Conservation (phyloP, 2,113 vertebrate genomes). For the Nerophis ophidion region DNA sequence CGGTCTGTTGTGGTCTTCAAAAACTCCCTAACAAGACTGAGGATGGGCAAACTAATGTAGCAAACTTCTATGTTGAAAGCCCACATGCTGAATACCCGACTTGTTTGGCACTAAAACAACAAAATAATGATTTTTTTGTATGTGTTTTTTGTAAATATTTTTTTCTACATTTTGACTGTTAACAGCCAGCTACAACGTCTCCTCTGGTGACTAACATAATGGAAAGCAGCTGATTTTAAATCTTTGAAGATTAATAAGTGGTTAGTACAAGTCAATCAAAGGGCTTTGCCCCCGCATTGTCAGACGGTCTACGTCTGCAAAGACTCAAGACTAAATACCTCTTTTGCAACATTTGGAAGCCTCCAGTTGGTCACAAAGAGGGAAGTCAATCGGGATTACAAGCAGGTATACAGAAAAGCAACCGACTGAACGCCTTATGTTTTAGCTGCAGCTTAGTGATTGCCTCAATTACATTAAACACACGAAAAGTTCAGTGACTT, state of each 20-base stretch:
- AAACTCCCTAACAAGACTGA: background rate
- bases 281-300: constrained; percentile 52
- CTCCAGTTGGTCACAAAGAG: constrained; percentile 34
- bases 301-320: constrained; percentile 65
- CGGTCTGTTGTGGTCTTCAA: background rate
- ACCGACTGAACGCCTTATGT: constrained; percentile 38
- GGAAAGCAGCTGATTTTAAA: constrained; percentile 67
- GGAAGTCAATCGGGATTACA: constrained; percentile 48
- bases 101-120: constrained; percentile 43
- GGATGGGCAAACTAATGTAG: background rate
- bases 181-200: constrained; percentile 31
- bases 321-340: constrained; percentile 53
- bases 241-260: constrained; percentile 72
- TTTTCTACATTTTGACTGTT: constrained; percentile 49
- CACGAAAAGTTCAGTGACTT: constrained; percentile 13
- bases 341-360: constrained; percentile 35
- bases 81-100: background rate
- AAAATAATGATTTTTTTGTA: constrained; percentile 40
- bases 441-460: constrained; percentile 21
- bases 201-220: constrained; percentile 50
- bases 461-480: constrained; percentile 27
- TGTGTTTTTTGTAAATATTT: constrained; percentile 32
- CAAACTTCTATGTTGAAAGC: background rate
- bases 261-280: constrained; percentile 61
- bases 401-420: constrained; percentile 39